Evolutionary conservation across 2,888 invertebrate genomes (phyloP).

Genomic region (Achlya flavicornis): DNA sequence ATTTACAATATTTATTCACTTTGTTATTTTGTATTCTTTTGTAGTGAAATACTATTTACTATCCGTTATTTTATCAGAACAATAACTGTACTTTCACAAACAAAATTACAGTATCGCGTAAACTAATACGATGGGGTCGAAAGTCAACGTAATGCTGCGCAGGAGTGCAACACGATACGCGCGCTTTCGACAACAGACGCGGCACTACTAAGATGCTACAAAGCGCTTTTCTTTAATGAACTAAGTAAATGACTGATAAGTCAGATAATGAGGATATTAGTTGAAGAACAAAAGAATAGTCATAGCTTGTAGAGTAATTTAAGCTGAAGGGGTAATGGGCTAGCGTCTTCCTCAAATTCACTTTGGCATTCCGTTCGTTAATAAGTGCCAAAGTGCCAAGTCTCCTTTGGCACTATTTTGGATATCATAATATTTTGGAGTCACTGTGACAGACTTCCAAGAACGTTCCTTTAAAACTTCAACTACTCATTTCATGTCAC

Average conservation of each 20-base stretch:
- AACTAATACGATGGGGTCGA: slow-evolving; percentile 15
- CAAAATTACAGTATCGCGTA: slow-evolving; percentile 3
- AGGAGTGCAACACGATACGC: slow-evolving; percentile 42
- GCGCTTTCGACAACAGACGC: slow-evolving; percentile 41
- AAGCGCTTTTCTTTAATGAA: neutral
- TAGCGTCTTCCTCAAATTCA: too few species aligned
- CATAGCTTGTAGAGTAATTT: too few species aligned
- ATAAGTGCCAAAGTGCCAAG: too few species aligned
- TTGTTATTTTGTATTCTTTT: neutral
- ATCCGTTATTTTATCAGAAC: neutral
- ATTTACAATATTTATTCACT: slow-evolving; percentile 9
- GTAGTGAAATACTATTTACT: too few species aligned
- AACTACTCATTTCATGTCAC: too few species aligned
- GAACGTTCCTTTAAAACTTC: too few species aligned
- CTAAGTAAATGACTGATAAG: slow-evolving; percentile 8
- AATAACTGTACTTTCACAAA: neutral
- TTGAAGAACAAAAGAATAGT: neutral
- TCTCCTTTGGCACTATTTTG: too few species aligned
- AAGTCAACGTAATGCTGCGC: slow-evolving; percentile 40
- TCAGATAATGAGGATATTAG: neutral
- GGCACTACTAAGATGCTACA: slow-evolving; percentile 48
- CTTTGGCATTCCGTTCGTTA: too few species aligned
- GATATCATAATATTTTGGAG: too few species aligned
- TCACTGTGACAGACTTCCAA: too few species aligned
- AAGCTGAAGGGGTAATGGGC: too few species aligned